phyloP scores from a whole-genome alignment of 2,888 invertebrate species.

The Standfussiana lucernea region DNA sequence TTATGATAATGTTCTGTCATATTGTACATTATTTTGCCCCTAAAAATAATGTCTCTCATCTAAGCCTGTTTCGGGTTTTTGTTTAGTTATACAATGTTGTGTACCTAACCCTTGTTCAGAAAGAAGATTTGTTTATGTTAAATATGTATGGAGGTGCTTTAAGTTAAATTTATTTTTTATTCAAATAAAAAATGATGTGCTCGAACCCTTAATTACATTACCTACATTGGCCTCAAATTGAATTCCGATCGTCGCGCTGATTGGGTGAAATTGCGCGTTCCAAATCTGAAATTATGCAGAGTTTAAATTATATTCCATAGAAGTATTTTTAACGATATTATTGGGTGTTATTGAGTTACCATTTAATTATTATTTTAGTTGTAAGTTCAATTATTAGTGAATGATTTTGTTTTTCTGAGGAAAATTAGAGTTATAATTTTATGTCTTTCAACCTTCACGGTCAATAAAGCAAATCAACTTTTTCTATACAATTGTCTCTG shows the following conservation, averaged over 20 bases:
- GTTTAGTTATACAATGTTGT: slow-evolving; percentile 10
- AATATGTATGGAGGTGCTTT: neutral
- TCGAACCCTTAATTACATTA: slow-evolving; percentile 38
- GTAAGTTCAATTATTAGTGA: neutral
- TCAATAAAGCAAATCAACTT: slow-evolving; percentile 62
- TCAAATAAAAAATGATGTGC: slow-evolving; percentile 4
- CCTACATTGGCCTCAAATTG: slow-evolving; percentile 56
- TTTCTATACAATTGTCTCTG: slow-evolving; percentile 51
- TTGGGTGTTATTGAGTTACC: neutral
- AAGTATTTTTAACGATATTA: neutral
- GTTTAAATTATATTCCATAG: slow-evolving; percentile 26
- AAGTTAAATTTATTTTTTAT: neutral
- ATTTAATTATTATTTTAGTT: neutral
- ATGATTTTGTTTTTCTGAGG: slow-evolving; percentile 1
- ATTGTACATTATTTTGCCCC: slow-evolving; percentile 39
- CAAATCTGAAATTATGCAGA: slow-evolving; percentile 58
- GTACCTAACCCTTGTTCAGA: neutral
- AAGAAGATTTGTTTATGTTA: neutral
- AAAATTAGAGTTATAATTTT: neutral
- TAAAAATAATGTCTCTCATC: slow-evolving; percentile 30
- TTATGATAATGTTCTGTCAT: slow-evolving; percentile 46
- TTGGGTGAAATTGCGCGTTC: slow-evolving; percentile 66
- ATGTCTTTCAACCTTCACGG: slow-evolving; percentile 50
- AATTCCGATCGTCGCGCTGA: slow-evolving; percentile 61
- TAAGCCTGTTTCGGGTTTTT: slow-evolving; percentile 26